phyloP scores from a whole-genome alignment of 2,888 invertebrate species.

The Deilephila elpenor region DNA sequence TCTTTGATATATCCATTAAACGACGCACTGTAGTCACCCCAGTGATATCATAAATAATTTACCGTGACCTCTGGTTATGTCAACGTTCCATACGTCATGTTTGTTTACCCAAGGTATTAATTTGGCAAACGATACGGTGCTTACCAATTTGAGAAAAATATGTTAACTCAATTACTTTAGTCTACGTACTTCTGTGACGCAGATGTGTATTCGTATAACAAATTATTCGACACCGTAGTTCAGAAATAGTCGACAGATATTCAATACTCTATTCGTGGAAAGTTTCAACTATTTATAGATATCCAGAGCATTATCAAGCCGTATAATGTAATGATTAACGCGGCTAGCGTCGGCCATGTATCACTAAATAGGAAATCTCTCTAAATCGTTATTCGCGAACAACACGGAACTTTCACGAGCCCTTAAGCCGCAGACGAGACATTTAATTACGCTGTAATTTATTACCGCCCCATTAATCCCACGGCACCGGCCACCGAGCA shows the following conservation, averaged over 20 bases:
- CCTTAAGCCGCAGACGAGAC: constrained; percentile 63
- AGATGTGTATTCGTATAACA: background rate
- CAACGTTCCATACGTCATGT: constrained; percentile 44
- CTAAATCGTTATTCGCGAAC: constrained; percentile 53
- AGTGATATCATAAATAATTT: constrained; percentile 69
- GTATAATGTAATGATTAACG: constrained; percentile 21
- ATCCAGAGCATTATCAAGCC: background rate
- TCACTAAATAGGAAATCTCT: constrained; percentile 38
- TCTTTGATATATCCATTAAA: background rate
- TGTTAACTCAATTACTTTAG: too few relatives aligned
- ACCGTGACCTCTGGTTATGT: constrained; percentile 64
- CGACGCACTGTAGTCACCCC: constrained; percentile 49
- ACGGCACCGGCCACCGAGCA: constrained; percentile 47
- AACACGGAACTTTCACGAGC: constrained; percentile 46
- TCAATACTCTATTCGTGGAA: background rate
- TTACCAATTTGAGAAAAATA: background rate
- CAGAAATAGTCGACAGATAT: background rate
- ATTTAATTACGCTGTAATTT: constrained; percentile 82
- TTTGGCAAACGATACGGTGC: constrained; percentile 3
- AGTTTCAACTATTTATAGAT: background rate
- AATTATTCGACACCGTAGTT: background rate
- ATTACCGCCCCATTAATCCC: constrained; percentile 76
- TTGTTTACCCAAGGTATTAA: constrained; percentile 45
- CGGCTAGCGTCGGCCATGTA: background rate
- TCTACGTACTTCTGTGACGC: too few relatives aligned